Evolutionary conservation across 2,888 invertebrate species (phyloP), one percentile per base, ranked within the genome.

Genomic region (Cataglyphis cursor): DNA sequence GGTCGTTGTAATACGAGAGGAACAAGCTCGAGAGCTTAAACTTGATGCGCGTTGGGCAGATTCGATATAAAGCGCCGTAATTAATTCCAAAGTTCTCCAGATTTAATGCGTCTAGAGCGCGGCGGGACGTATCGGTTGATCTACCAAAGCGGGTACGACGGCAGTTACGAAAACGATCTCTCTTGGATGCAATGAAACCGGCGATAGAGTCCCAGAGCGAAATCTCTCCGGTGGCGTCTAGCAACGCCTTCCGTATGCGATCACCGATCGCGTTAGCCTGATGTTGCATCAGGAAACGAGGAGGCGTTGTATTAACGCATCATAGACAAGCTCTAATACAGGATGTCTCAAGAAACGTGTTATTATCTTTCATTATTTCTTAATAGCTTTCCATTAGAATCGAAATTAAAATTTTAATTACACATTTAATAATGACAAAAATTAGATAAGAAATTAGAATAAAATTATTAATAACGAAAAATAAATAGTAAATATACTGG

Each of bases 61-160:
- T 78, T 31, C 70, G 70, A 80, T 59, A 80, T 80, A 72, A 80
- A 80, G 78, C 78, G 41, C 59, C 35, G 72, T 80, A 80, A 80
- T 80, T 80, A 80, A 80, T 80, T 80, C 59, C 72, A 35, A 80
- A 80, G 59, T 80, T 59, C 59, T 72, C 78, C 21, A 48, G 78
- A 80, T 70, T 80, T 80, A 72, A 80, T 80, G 72, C 59, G 72
- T 72, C 72, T 72, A 38, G 65, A 35, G 65, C 75, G 51, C 51
- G 62, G 18, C 54, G 66, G 70, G 78, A 70, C 78, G 72, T 80
- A 78, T 80, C 59, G 59, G 57, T 31, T 38, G 59, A 72, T 80
- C 59, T 31, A 24, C 59, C 35, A 54, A 44, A 57, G 41, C 54
- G 41, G 48, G 54, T 57, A 41, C 70, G 59, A 31, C 21, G 59